Conservation (phyloP, 2,113 vertebrate genomes). For the Bufo bufo region DNA sequence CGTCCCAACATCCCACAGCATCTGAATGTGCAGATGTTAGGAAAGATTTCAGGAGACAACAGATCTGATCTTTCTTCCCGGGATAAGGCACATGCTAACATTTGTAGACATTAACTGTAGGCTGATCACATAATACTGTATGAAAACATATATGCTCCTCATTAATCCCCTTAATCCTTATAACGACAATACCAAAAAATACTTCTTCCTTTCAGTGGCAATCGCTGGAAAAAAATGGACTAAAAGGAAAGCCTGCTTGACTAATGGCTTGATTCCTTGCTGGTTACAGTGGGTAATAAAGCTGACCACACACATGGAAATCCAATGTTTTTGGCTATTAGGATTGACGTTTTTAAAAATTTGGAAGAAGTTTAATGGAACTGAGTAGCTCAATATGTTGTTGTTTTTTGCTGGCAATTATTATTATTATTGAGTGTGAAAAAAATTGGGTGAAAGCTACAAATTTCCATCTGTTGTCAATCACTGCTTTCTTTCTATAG, state of each 20-base stretch:
- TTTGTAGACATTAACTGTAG: conserved; percentile 9
- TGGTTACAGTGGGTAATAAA: neutral
- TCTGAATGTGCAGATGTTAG: neutral
- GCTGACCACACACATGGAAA: neutral
- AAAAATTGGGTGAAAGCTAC: no score
- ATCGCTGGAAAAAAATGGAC: neutral
- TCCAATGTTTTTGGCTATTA: neutral
- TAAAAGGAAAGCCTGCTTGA: neutral
- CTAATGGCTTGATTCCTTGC: conserved; percentile 8
- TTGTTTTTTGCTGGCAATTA: neutral
- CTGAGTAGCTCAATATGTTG: neutral
- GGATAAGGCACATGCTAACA: conserved; percentile 10
- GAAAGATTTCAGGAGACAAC: conserved; percentile 16
- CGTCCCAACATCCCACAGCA: neutral
- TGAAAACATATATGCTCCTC: neutral
- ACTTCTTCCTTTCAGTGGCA: conserved; percentile 4
- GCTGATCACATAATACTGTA: conserved; percentile 13
- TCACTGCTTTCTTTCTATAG: no score
- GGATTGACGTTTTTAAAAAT: neutral
- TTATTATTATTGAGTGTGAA: no score
- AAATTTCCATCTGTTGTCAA: no score
- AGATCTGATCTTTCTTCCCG: conserved; percentile 16
- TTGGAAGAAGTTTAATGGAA: neutral
- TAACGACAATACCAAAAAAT: conserved; percentile 7
- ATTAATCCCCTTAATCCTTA: conserved; percentile 25